These are phyloP conservation scores for Dysmachus trigonus DNA, from an alignment of 2,888 invertebrate genomes.

Conservation along the genomic window DNA sequence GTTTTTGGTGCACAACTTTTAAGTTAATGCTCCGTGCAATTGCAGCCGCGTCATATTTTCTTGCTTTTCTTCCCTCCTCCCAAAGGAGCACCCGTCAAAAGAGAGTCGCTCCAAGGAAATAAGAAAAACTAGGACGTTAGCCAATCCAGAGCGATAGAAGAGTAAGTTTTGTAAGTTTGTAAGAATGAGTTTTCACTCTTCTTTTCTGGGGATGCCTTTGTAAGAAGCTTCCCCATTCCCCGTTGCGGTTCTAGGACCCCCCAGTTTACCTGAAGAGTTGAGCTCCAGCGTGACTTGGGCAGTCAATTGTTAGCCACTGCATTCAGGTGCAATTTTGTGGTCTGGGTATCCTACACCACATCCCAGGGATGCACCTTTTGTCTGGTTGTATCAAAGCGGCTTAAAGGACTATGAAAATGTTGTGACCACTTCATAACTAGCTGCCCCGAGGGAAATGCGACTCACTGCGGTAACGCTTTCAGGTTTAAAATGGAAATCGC, in stretches of 20 bases:
- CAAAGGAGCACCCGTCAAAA: not conserved
- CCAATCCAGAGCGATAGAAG: not conserved
- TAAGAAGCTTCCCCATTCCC: not conserved
- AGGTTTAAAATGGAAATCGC: not conserved
- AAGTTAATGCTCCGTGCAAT: not conserved
- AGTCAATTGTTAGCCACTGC: not conserved
- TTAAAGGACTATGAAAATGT: not conserved
- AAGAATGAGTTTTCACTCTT: not conserved
- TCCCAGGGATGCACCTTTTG: not conserved
- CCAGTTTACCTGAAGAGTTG: not conserved
- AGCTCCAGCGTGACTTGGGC: not conserved
- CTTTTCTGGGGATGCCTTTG: not conserved
- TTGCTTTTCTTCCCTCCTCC: too few relatives aligned
- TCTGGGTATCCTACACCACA: not conserved
- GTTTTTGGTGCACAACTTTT: not conserved
- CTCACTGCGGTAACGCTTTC: not conserved
- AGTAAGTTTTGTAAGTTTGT: not conserved
- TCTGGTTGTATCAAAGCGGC: not conserved
- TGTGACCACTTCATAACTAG: constrained; percentile 9
- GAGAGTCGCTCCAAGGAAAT: not conserved
- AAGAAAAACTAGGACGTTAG: not conserved
- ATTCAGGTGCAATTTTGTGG: not conserved
- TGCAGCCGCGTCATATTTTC: not conserved
- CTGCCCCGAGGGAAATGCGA: not conserved
- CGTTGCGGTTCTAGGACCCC: not conserved